A percentile compares a stretch with the other conserved stretches of the same genome.
Evolutionary conservation across 53 echinoderm and acorn worm genomes (phyloP).

Genomic region (Mesocentrotus franciscanus): DNA sequence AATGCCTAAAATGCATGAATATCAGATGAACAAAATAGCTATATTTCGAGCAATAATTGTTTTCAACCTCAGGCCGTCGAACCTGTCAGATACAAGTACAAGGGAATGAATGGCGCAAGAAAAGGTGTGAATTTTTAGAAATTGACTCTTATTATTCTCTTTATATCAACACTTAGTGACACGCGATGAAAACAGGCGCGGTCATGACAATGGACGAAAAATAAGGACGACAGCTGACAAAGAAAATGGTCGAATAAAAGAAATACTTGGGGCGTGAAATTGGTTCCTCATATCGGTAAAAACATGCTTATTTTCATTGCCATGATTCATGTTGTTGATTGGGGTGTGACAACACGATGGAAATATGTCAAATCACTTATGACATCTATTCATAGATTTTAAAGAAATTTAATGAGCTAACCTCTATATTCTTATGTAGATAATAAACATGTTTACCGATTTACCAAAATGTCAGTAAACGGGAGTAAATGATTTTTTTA

Average conservation of each 20-base stretch:
- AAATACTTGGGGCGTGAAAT: not conserved
- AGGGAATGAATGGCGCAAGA: not conserved
- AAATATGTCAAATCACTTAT: not conserved
- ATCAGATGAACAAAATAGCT: not conserved
- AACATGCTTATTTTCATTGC: not conserved
- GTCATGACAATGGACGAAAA: not conserved
- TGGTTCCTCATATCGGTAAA: not conserved
- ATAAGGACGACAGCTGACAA: not conserved
- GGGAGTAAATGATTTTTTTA: not conserved
- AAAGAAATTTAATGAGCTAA: too few species aligned
- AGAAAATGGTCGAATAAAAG: not conserved
- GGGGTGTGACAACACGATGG: not conserved
- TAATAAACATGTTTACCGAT: not conserved
- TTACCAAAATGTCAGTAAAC: not conserved
- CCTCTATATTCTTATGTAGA: too few species aligned
- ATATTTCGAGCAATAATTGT: not conserved
- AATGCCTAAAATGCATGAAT: not conserved
- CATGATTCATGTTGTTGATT: not conserved
- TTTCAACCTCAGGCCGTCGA: not conserved
- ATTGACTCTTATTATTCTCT: not conserved
- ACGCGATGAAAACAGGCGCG: not conserved
- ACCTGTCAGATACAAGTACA: not conserved
- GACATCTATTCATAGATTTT: not conserved
- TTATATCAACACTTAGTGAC: not conserved
- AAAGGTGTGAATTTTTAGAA: conserved; percentile 30